These are phyloP conservation scores for Charadrius vociferus DNA, from an alignment of 2,113 vertebrate genomes.

Conservation along the genomic window DNA sequence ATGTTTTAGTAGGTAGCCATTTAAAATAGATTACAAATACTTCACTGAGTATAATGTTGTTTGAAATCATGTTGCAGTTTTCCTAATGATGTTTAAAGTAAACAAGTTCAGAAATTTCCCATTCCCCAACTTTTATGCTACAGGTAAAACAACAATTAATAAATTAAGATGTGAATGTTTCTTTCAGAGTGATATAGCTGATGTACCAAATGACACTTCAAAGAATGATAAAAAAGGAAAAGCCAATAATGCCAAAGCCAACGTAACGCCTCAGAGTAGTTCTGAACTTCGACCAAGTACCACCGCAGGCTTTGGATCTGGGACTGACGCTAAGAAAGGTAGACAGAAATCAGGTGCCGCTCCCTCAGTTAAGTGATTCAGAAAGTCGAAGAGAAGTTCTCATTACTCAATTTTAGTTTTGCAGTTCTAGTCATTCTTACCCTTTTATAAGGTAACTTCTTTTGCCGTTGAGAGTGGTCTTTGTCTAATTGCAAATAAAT, in stretches of 20 bases:
- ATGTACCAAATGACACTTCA: slow-evolving; percentile 93
- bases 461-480: neutral
- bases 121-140: neutral
- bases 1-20: neutral
- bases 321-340: slow-evolving; percentile 87
- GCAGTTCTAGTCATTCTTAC: neutral
- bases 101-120: neutral
- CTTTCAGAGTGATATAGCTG: slow-evolving; percentile 94
- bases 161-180: neutral
- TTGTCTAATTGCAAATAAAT: neutral
- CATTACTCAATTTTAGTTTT: neutral
- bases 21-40: neutral
- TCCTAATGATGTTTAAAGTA: neutral
- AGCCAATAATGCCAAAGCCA: slow-evolving; percentile 88
- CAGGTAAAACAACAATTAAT: neutral
- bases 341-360: neutral
- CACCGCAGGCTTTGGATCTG: slow-evolving; percentile 78
- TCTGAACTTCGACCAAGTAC: slow-evolving; percentile 87
- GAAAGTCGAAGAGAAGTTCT: neutral
- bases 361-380: neutral
- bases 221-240: slow-evolving; percentile 97
- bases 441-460: neutral
- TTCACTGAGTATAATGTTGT: neutral
- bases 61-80: neutral
- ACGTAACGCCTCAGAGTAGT: slow-evolving; percentile 89